Percentiles rank a stretch among this genome's conserved stretches.
Evolutionary conservation across 2,888 invertebrate genomes (phyloP).

Genomic region (Stegophylla sp.): DNA sequence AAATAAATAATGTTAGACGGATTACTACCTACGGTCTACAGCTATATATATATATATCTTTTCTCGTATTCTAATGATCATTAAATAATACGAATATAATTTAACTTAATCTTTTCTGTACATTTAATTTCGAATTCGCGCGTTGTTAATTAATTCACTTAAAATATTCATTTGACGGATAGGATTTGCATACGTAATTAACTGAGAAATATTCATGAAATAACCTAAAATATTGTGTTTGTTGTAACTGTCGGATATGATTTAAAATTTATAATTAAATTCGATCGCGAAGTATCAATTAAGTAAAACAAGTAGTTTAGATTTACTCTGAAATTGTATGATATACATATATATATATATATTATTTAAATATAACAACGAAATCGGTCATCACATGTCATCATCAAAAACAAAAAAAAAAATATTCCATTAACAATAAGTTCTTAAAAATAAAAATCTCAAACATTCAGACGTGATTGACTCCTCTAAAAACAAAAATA

Average conservation of each 20-base stretch:
- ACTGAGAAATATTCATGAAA: slow-evolving; percentile 22
- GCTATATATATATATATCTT: too few relatives aligned
- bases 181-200: slow-evolving; percentile 34
- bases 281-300: neutral
- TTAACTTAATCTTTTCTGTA: slow-evolving; percentile 5
- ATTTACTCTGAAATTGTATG: neutral
- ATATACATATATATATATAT: neutral
- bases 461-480: too few relatives aligned
- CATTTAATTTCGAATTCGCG: neutral
- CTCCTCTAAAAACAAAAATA: too few relatives aligned
- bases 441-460: too few relatives aligned
- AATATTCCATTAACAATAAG: too few relatives aligned
- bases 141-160: slow-evolving; percentile 21
- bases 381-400: too few relatives aligned
- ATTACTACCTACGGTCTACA: too few relatives aligned
- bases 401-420: too few relatives aligned
- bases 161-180: slow-evolving; percentile 17
- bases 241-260: neutral
- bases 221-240: neutral
- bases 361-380: too few relatives aligned
- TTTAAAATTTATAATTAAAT: slow-evolving; percentile 1
- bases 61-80: neutral
- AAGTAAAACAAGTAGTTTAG: neutral
- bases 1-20: too few relatives aligned
- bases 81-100: neutral